Evolutionary conservation across 2,888 invertebrate species (phyloP).

Genomic region (Bhutanitis thaidina): DNA sequence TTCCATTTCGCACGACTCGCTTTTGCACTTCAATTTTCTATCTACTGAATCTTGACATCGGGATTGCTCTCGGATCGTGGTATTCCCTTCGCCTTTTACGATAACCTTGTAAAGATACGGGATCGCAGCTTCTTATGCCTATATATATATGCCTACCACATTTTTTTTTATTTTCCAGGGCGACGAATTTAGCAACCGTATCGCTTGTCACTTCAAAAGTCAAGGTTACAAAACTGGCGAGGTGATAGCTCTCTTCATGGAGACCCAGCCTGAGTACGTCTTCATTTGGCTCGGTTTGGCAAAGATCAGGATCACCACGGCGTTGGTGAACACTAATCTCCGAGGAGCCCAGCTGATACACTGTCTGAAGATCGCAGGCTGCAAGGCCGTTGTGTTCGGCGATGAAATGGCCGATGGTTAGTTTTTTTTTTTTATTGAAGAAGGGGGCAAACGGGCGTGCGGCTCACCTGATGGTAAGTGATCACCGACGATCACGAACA

Average conservation of each 20-base stretch:
- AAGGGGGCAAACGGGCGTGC: too few species aligned
- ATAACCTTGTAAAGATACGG: too few species aligned
- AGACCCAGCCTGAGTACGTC: constrained; percentile 92
- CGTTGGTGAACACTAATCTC: constrained; percentile 94
- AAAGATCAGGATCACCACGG: constrained; percentile 89
- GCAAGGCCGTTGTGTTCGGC: constrained; percentile 89
- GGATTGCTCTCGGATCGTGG: too few species aligned
- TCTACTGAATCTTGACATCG: too few species aligned
- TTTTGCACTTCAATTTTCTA: too few species aligned
- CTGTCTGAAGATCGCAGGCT: constrained; percentile 87
- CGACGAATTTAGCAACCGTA: constrained; percentile 79
- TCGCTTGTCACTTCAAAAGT: constrained; percentile 78
- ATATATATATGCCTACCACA: too few species aligned
- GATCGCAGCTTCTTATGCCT: too few species aligned
- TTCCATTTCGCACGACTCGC: too few species aligned
- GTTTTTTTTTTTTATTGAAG: constrained; percentile 15
- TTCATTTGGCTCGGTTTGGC: constrained; percentile 95
- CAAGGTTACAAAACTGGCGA: constrained; percentile 84
- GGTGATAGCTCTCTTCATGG: constrained; percentile 92
- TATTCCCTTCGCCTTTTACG: too few species aligned
- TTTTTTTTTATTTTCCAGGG: constrained; percentile 48
- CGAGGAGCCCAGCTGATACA: constrained; percentile 88
- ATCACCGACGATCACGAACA: too few species aligned
- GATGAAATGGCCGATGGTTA: constrained; percentile 78
- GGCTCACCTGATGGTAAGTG: too few species aligned